phyloP scores from a whole-genome alignment of 2,113 vertebrate species.

The Laticauda colubrina region DNA sequence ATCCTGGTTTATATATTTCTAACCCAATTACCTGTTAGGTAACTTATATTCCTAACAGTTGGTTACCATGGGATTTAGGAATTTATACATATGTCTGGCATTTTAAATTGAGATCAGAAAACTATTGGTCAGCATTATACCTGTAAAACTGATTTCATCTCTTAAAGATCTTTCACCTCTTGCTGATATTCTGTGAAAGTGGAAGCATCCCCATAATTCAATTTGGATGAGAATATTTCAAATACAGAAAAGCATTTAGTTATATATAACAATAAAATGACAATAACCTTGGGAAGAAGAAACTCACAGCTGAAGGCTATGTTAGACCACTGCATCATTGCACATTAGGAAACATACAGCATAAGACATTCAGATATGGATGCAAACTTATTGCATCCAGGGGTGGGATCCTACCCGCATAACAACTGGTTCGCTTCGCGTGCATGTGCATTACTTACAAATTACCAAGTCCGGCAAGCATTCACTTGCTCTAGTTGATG shows the following conservation, averaged over 20 bases:
- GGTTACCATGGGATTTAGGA: background rate
- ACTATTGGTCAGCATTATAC: background rate
- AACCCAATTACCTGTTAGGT: too few relatives aligned
- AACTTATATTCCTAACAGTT: too few relatives aligned
- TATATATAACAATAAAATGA: background rate
- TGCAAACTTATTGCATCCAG: background rate
- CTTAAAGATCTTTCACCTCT: background rate
- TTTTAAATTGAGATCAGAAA: background rate
- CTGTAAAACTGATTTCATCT: background rate
- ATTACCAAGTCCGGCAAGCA: too few relatives aligned
- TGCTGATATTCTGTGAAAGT: background rate
- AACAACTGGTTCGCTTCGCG: too few relatives aligned
- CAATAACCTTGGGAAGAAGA: background rate
- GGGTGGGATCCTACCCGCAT: too few relatives aligned
- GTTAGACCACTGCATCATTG: background rate
- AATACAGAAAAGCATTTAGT: background rate
- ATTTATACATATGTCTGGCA: background rate
- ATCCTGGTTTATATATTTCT: too few relatives aligned
- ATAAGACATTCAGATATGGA: background rate
- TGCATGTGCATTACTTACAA: too few relatives aligned
- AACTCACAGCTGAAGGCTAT: background rate
- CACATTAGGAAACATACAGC: background rate
- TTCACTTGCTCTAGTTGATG: too few relatives aligned
- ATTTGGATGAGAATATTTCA: background rate
- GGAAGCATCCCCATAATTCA: background rate